Conservation (phyloP, 2,113 vertebrate species). For the Gasterosteus aculeatus region DNA sequence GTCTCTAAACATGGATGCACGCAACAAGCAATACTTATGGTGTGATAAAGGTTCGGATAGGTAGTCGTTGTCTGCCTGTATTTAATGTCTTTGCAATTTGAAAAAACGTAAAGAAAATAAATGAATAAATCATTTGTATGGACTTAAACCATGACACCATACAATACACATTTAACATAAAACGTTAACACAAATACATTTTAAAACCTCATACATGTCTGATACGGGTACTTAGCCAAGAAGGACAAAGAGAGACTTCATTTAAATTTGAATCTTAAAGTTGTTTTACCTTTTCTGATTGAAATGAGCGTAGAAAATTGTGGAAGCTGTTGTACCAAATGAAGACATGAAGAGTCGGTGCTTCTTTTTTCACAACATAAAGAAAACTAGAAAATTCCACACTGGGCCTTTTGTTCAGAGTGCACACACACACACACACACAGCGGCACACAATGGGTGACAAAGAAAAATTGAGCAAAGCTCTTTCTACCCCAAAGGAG, state of each 20-base stretch:
- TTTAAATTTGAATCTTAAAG: no score
- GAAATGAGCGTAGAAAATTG: background rate
- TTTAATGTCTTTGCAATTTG: background rate
- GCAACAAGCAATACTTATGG: background rate
- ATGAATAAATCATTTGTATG: background rate
- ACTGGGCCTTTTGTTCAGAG: background rate
- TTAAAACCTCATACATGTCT: background rate
- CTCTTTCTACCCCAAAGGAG: slow-evolving; percentile 13
- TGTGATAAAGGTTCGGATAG: background rate
- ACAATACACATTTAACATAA: background rate
- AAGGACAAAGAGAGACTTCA: no score
- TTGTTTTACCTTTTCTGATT: background rate
- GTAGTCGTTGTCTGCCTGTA: no score
- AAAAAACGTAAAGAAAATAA: background rate
- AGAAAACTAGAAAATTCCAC: background rate
- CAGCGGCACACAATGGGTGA: slow-evolving; percentile 10
- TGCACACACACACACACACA: slow-evolving; percentile 7
- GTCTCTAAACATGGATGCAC: background rate
- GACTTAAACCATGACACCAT: background rate
- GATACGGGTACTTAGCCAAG: no score
- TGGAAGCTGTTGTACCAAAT: background rate
- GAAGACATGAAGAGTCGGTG: background rate
- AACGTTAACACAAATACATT: background rate
- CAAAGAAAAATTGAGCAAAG: slow-evolving; percentile 27
- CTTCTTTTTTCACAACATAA: background rate